Base-by-base conservation (phyloP, 1,140 invertebrate species). In the Procambarus virginalis region DNA sequence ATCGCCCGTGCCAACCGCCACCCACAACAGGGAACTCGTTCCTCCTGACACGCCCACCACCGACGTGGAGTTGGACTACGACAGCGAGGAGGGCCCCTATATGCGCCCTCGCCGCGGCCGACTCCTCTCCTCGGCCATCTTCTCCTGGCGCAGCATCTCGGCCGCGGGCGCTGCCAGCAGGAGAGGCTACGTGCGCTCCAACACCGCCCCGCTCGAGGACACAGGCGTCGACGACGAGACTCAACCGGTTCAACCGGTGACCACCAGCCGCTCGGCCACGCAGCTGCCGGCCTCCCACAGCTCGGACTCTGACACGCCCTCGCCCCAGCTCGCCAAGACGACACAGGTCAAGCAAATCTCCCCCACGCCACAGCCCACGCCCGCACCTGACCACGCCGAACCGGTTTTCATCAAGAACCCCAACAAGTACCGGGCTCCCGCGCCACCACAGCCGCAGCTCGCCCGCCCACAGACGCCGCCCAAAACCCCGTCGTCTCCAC, bases 101-200 rank as follows among this genome's bases (percentile, higher is more conserved):
- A 86, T 83, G 73, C 68, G 90, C 14, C 92, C 92, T 46, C 82
- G 92, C 14, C 76, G 82, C 46, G 92, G 92, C 22, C 90, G 88
- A 5, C 92, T 92, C 17, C 78, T 92, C 20, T 92, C 92, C 12
- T 92, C 92, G 8, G 92, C 92, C 64, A 92, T 92, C 34, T 89
- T 86, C 75, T 92, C 92, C 17, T 92, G 92, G 92, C 84, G 86
- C 14, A 91, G 82, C 45, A 92, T 92, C 48, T 92, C 92, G 6
- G 92, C 90, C 12, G 73, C 55, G 51, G 89, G 86, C 49, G 60
- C 86, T 17, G 89, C 85, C 68, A 77, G 70, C 79, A 75, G 86
- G 3, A 58, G 84, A n/a, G 87, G 90, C 12, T 92, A 92, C 73
- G 80, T 83, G 12, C 82, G 92, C 49, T 92, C 92, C 17, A 92